A percentile compares a stretch with the other conserved stretches of the same genome.
These are phyloP conservation scores for Thermophis baileyi DNA, from an alignment of 2,113 vertebrate genomes.

Conservation along the genomic window DNA sequence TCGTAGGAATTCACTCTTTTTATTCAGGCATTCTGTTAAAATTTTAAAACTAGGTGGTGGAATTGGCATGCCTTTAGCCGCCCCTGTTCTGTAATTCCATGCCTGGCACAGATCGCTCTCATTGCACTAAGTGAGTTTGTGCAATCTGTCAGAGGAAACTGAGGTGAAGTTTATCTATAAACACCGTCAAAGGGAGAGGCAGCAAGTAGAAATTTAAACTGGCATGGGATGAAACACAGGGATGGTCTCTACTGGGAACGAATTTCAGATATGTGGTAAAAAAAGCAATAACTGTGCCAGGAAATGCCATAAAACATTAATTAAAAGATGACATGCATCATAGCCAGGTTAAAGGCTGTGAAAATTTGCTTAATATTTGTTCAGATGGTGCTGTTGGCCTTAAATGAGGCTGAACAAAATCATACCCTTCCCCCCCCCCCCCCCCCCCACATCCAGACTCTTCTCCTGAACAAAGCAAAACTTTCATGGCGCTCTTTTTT, in stretches of 20 bases:
- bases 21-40: neutral
- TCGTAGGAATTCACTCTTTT: neutral
- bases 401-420: constrained; percentile 66
- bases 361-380: constrained; percentile 64
- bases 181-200: neutral
- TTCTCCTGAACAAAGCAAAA: constrained; percentile 65
- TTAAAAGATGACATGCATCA: constrained; percentile 58
- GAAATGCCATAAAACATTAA: constrained; percentile 64
- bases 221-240: constrained; percentile 34
- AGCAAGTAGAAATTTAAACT: constrained; percentile 7
- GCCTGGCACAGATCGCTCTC: neutral
- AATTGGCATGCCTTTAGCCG: neutral
- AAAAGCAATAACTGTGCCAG: constrained; percentile 36
- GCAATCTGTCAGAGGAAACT: neutral
- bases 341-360: constrained; percentile 60
- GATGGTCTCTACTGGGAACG: constrained; percentile 22
- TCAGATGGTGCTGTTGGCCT: constrained; percentile 61
- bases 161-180: neutral
- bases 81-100: neutral
- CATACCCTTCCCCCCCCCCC: constrained; percentile 54
- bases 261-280: constrained; percentile 48
- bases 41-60: neutral
- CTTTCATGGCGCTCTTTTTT: constrained; percentile 63
- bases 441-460: constrained; percentile 63
- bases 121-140: neutral